These are phyloP conservation scores for Dasypus novemcinctus DNA, from an alignment of 2,113 vertebrate genomes.

Conservation along the genomic window DNA sequence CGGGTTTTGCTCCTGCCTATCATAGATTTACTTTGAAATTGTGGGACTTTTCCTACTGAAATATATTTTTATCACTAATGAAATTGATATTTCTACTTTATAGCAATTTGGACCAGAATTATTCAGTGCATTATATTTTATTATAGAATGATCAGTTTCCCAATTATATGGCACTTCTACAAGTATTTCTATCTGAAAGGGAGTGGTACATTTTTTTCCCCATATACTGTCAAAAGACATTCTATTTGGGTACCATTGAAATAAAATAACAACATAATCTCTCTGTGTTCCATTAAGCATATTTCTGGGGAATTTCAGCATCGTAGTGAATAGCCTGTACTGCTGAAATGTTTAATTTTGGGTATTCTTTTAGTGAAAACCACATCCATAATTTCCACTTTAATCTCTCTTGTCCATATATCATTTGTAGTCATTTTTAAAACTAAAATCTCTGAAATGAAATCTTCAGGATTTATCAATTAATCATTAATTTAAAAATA, in stretches of 20 bases:
- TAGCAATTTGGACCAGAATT: background rate
- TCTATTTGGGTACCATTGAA: background rate
- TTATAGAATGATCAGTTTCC: background rate
- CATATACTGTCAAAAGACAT: background rate
- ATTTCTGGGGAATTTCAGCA: background rate
- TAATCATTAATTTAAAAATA: background rate
- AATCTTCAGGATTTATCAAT: background rate
- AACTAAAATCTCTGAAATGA: background rate
- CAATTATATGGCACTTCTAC: background rate
- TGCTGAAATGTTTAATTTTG: background rate
- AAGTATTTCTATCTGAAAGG: conserved; percentile 1
- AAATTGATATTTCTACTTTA: background rate
- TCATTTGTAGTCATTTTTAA: background rate
- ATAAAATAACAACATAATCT: background rate
- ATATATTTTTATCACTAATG: background rate
- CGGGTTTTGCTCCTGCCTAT: background rate
- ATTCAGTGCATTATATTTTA: background rate
- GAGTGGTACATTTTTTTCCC: background rate
- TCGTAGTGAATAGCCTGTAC: background rate
- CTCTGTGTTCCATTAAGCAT: background rate
- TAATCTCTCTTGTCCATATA: background rate
- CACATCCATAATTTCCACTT: background rate
- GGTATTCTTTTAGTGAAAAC: background rate
- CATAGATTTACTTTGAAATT: conserved; percentile 19
- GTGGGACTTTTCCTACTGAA: background rate